These are phyloP conservation scores for Lophotriccus pileatus DNA, from an alignment of 2,797 vertebrate genomes.

Conservation along the genomic window DNA sequence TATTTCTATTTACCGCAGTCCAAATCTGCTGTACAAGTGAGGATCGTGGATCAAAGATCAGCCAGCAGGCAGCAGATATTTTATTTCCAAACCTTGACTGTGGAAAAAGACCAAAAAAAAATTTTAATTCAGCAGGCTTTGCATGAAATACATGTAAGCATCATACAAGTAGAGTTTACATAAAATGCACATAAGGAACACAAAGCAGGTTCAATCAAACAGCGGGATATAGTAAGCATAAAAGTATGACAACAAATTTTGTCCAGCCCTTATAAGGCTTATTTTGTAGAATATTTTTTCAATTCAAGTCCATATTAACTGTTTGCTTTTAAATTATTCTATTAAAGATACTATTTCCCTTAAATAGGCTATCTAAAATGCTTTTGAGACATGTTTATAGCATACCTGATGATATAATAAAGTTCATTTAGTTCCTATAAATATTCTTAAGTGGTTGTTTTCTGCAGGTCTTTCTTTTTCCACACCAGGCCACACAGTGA, in stretches of 20 bases:
- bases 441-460: background rate
- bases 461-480: background rate
- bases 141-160: background rate
- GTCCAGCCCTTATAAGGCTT: background rate
- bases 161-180: background rate
- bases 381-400: background rate
- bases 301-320: background rate
- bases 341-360: background rate
- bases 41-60: background rate
- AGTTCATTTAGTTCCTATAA: background rate
- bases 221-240: background rate
- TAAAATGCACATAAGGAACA: background rate
- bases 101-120: background rate
- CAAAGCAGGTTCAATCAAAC: background rate
- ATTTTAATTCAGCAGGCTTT: background rate
- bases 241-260: background rate
- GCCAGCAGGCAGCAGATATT: background rate
- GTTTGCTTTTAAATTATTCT: background rate
- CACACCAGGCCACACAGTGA: background rate
- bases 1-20: slow-evolving; percentile 33
- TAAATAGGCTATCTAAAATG: background rate
- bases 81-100: background rate
- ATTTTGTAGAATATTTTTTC: background rate
- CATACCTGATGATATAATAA: background rate
- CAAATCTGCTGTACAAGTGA: background rate